Base-by-base conservation (phyloP, 2,888 invertebrate species). In the Branchellion lobata region DNA sequence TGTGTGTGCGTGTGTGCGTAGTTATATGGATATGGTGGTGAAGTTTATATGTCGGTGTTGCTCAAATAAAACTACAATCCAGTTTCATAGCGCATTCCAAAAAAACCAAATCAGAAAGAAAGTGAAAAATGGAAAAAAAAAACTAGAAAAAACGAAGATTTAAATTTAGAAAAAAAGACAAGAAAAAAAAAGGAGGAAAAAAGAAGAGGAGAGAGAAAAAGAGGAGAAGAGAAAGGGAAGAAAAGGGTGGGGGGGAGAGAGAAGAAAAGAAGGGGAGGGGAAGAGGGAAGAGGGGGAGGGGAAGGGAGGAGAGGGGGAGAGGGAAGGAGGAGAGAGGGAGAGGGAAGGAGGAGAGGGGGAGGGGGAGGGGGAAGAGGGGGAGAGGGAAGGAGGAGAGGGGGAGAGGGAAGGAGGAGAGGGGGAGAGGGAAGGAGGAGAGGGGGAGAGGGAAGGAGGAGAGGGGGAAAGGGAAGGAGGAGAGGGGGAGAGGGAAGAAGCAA, bases 1-100 rank as follows among this genome's bases (percentile, higher is more conserved):
- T 65, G 21, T 29, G 73, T 65, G 65, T 65, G n/a, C 5, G 65
- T 27, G 24, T 65, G 65, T 65, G n/a, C 21, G 65, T 51, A 51
- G 11, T 11, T 51, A 21, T 51, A 51, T 51, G 51, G 11, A 21
- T 51, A 21, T 51, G 51, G 11, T 65, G 5, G 65, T 14, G 11
- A 21, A 3, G 5, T 1, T 3, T 27, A 33, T 14, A 33, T 0
- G 27, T 29, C 31, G 5, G 0, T 21, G 29, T 29, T 68, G 29
- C 68, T 68, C n/a, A n/a, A n/a, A n/a, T n/a, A n/a, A n/a, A n/a
- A n/a, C n/a, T n/a, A n/a, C n/a, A n/a, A n/a, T n/a, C n/a, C n/a
- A n/a, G n/a, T n/a, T n/a, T n/a, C n/a, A n/a, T n/a, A n/a, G n/a
- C n/a, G n/a, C n/a, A n/a, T n/a, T n/a, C n/a, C n/a, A n/a, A n/a